phyloP scores from a whole-genome alignment of 2,113 vertebrate genomes.

The Lontra canadensis region DNA sequence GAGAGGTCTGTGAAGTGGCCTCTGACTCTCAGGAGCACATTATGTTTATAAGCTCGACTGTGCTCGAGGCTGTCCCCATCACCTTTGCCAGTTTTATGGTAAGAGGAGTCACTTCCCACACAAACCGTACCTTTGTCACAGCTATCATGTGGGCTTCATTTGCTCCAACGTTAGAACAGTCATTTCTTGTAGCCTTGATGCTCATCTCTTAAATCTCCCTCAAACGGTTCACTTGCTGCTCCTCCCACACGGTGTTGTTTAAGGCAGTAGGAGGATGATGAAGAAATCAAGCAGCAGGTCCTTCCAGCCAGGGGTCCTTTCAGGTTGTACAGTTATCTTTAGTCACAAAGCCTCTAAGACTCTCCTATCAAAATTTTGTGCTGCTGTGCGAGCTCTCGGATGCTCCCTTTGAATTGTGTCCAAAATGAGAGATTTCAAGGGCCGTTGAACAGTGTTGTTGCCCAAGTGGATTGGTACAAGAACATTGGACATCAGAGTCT shows the following conservation, averaged over 20 bases:
- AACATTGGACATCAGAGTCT: slow-evolving; percentile 56
- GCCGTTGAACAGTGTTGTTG: slow-evolving; percentile 59
- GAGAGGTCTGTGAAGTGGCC: not conserved
- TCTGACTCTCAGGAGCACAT: not conserved
- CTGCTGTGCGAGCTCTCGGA: not conserved
- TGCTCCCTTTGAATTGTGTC: not conserved
- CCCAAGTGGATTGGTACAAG: slow-evolving; percentile 68
- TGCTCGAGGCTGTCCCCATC: not conserved
- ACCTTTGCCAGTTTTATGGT: no score
- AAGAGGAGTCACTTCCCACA: not conserved
- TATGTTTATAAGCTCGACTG: not conserved
- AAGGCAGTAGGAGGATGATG: not conserved
- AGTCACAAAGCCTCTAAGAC: not conserved
- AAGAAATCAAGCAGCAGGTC: not conserved
- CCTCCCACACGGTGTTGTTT: not conserved
- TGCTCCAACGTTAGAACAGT: not conserved
- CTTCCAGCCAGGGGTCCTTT: slow-evolving; percentile 48
- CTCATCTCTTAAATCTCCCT: not conserved
- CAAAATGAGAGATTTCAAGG: slow-evolving; percentile 76
- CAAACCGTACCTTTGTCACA: not conserved
- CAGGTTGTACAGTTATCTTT: not conserved
- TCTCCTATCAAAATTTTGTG: rapidly evolving
- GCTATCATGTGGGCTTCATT: not conserved
- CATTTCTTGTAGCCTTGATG: not conserved
- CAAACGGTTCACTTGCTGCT: not conserved